Conservation (phyloP, 1,140 invertebrate species). For the Propsilocerus akamusi region DNA sequence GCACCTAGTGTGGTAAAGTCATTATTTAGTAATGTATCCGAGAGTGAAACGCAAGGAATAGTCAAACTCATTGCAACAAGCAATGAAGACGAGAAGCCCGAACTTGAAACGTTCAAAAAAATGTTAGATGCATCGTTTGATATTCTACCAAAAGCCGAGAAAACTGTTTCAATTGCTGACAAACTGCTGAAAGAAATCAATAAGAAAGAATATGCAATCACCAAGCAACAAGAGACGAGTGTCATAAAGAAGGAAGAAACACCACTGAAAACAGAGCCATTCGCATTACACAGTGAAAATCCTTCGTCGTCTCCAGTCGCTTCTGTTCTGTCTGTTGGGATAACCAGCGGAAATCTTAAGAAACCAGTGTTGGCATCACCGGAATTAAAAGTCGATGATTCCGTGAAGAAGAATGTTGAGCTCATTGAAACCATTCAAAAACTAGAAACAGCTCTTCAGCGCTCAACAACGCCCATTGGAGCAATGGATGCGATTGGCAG, state of each 20-base stretch:
- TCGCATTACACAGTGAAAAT: too few species aligned
- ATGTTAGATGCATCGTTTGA: conserved; percentile 18
- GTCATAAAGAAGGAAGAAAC: not conserved
- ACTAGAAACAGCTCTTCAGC: conserved; percentile 23
- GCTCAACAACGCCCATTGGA: conserved; percentile 13
- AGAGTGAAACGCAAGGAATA: too few species aligned
- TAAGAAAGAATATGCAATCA: conserved; percentile 26
- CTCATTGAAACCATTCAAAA: conserved; percentile 38
- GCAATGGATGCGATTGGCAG: conserved; percentile 6
- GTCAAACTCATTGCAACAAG: conserved; percentile 13
- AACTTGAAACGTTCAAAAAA: conserved; percentile 27
- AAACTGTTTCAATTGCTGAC: conserved; percentile 33
- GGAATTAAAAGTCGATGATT: conserved; percentile 17
- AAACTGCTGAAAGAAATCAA: conserved; percentile 32
- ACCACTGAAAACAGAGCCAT: too few species aligned
- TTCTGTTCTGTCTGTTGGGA: too few species aligned
- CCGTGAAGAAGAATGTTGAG: conserved; percentile 34
- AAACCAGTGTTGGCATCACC: conserved; percentile 12
- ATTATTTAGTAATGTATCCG: too few species aligned
- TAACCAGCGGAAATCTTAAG: conserved; percentile 7
- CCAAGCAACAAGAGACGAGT: not conserved
- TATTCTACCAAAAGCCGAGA: conserved; percentile 19
- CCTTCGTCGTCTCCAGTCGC: too few species aligned
- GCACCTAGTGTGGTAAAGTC: too few species aligned
- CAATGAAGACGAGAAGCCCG: conserved; percentile 27